Conservation (phyloP, 2,888 invertebrate species). For the Epirrhoe tristata region DNA sequence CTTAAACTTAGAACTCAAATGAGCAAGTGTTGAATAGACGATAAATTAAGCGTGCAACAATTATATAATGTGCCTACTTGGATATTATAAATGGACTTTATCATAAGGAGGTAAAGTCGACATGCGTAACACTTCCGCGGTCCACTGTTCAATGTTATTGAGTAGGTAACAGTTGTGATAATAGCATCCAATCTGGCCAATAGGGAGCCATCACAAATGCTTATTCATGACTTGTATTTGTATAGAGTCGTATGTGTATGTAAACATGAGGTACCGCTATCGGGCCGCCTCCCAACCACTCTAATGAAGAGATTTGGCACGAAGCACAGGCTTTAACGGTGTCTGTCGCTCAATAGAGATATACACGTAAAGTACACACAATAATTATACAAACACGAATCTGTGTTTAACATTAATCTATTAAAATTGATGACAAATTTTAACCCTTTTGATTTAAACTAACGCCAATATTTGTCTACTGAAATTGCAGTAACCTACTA, state of each 20-base stretch:
- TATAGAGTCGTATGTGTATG: constrained; percentile 59
- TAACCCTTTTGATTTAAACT: constrained; percentile 10
- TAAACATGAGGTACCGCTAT: constrained; percentile 71
- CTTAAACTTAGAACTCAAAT: constrained; percentile 27
- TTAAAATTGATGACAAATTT: constrained; percentile 29
- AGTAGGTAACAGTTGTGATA: constrained; percentile 32
- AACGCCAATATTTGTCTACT: constrained; percentile 13
- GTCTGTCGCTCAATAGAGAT: constrained; percentile 59
- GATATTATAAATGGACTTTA: constrained; percentile 31
- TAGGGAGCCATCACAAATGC: constrained; percentile 41
- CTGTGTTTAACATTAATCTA: constrained; percentile 32
- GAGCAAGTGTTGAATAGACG: constrained; percentile 27
- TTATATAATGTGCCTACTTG: constrained; percentile 21
- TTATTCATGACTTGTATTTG: constrained; percentile 61
- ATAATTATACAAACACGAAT: constrained; percentile 41
- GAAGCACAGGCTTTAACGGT: constrained; percentile 76
- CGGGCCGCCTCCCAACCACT: constrained; percentile 65
- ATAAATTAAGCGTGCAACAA: constrained; percentile 25
- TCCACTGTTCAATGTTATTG: constrained; percentile 28
- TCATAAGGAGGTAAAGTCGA: constrained; percentile 27
- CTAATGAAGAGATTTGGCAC: constrained; percentile 84
- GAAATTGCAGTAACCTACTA: constrained; percentile 2
- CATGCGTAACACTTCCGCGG: constrained; percentile 26
- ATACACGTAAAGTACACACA: constrained; percentile 55
- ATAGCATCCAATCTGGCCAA: constrained; percentile 29